Evolutionary conservation across 2,113 vertebrate genomes (phyloP).

Genomic region (Apodemus sylvaticus): DNA sequence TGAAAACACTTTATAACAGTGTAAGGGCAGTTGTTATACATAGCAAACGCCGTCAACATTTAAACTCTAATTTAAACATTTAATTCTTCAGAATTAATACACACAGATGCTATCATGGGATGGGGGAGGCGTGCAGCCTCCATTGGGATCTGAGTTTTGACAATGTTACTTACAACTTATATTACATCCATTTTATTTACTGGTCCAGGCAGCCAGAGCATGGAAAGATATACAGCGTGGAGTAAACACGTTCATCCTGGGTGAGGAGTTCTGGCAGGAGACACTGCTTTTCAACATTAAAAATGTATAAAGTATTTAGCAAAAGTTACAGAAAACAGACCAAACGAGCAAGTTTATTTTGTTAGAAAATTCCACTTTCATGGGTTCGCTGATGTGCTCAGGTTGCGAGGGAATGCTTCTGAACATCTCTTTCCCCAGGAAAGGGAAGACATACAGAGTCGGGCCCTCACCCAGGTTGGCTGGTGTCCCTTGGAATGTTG

Average conservation of each 20-base stretch:
- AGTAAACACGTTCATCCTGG: constrained; percentile 80
- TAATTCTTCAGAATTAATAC: constrained; percentile 81
- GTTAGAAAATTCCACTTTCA: constrained; percentile 82
- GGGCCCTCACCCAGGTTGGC: constrained; percentile 6
- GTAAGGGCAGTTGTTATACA: constrained; percentile 79
- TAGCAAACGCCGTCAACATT: constrained; percentile 82
- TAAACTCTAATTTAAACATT: constrained; percentile 79
- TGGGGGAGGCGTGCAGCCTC: neutral
- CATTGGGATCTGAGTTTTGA: constrained; percentile 74
- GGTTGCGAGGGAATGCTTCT: neutral
- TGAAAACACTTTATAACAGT: constrained; percentile 83
- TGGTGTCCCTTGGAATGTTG: neutral
- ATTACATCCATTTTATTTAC: constrained; percentile 80
- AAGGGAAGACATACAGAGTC: neutral
- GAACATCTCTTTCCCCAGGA: neutral
- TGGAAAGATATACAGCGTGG: constrained; percentile 80
- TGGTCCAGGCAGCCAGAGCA: constrained; percentile 78
- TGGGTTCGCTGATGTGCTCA: constrained; percentile 55
- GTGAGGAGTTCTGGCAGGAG: constrained; percentile 82
- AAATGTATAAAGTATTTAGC: constrained; percentile 87
- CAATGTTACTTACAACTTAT: constrained; percentile 82
- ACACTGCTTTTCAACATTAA: constrained; percentile 79
- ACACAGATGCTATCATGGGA: constrained; percentile 77
- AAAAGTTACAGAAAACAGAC: constrained; percentile 87
- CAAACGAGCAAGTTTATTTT: constrained; percentile 81